These are phyloP conservation scores for Mesocricetus auratus DNA, from an alignment of 2,113 vertebrate species.

Conservation along the genomic window DNA sequence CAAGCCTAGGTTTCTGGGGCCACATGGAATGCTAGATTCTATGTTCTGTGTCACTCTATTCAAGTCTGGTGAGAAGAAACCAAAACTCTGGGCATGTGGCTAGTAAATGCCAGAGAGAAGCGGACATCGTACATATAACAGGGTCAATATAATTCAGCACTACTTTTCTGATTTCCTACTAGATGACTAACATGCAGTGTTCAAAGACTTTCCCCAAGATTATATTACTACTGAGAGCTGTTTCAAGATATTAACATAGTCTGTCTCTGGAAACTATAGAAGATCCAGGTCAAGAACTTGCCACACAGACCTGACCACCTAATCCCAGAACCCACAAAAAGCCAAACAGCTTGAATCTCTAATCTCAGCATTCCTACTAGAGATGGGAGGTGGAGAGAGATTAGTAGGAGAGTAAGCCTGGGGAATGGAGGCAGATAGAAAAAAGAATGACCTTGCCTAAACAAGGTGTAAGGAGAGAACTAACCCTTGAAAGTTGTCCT, in stretches of 20 bases:
- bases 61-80: background rate
- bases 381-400: no score
- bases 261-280: background rate
- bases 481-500: background rate
- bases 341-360: background rate
- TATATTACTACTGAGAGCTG: background rate
- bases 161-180: background rate
- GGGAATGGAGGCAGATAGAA: background rate
- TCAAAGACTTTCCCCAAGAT: background rate
- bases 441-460: background rate
- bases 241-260: background rate
- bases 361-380: background rate
- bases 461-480: background rate
- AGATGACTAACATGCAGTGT: background rate
- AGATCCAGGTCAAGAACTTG: conserved; percentile 5
- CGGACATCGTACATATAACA: background rate
- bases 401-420: no score
- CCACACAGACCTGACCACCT: background rate
- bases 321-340: background rate
- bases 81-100: background rate
- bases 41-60: background rate
- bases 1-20: background rate
- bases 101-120: background rate
- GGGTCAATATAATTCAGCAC: background rate
- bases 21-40: background rate